These are phyloP conservation scores for Drosophila limbata DNA, from an alignment of 2,888 invertebrate species.

Conservation along the genomic window DNA sequence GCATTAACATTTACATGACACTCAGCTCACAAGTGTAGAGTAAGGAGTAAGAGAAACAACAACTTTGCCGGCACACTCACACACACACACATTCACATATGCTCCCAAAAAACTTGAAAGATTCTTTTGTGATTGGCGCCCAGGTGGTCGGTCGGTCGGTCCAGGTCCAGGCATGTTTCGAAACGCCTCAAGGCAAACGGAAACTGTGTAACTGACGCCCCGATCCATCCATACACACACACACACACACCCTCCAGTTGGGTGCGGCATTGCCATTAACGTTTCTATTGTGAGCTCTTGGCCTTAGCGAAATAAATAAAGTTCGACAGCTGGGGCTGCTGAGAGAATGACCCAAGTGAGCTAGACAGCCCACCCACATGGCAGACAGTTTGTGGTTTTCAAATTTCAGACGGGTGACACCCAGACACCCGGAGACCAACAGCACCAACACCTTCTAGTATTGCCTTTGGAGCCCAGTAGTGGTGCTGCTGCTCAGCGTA, in stretches of 20 bases:
- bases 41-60: slow-evolving; percentile 52
- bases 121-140: slow-evolving; percentile 74
- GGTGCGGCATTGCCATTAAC: slow-evolving; percentile 71
- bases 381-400: slow-evolving; percentile 71
- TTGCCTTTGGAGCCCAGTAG: slow-evolving; percentile 14
- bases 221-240: slow-evolving; percentile 43
- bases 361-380: slow-evolving; percentile 51
- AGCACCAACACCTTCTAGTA: slow-evolving; percentile 17
- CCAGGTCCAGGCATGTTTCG: slow-evolving; percentile 49
- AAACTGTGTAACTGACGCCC: slow-evolving; percentile 75
- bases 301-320: slow-evolving; percentile 80
- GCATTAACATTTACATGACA: slow-evolving; percentile 80
- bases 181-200: slow-evolving; percentile 74
- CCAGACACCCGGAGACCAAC: slow-evolving; percentile 6
- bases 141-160: slow-evolving; percentile 58
- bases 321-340: slow-evolving; percentile 70
- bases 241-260: slow-evolving; percentile 6
- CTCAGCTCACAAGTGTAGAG: slow-evolving; percentile 55
- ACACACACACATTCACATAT: slow-evolving; percentile 38
- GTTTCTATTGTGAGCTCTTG: slow-evolving; percentile 80
- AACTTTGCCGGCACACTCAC: slow-evolving; percentile 42
- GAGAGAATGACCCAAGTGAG: slow-evolving; percentile 46
- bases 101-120: slow-evolving; percentile 68
- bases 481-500: slow-evolving; percentile 58
- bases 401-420: slow-evolving; percentile 50